Conservation (phyloP, 1,140 invertebrate genomes). For the Caerostris darwini region DNA sequence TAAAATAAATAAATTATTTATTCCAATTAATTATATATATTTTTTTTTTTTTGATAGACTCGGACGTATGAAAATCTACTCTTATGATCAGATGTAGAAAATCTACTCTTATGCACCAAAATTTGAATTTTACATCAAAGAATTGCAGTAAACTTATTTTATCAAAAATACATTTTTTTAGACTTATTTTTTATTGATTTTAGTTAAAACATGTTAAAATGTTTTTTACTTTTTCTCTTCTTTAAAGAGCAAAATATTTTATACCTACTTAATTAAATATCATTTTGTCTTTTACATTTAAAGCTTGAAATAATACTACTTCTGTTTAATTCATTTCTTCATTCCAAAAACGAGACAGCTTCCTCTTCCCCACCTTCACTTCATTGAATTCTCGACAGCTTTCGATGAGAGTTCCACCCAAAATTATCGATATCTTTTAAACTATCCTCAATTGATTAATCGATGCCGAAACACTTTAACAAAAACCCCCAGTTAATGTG, state of each 20-base stretch:
- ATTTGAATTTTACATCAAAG: too few relatives aligned
- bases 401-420: not conserved
- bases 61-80: too few relatives aligned
- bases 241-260: not conserved
- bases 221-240: not conserved
- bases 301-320: not conserved
- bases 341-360: not conserved
- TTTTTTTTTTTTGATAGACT: too few relatives aligned
- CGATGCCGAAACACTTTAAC: conserved; percentile 19
- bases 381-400: conserved; percentile 7
- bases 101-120: too few relatives aligned
- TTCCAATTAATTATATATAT: too few relatives aligned
- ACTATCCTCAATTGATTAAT: conserved; percentile 60
- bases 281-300: not conserved
- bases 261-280: not conserved
- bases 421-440: conserved; percentile 69
- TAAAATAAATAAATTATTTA: too few relatives aligned
- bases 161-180: not conserved
- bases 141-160: not conserved
- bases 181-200: not conserved
- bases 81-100: too few relatives aligned
- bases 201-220: not conserved
- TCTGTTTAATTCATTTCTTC: not conserved
- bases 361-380: not conserved
- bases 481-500: conserved; percentile 28